A percentile compares a stretch with the other conserved stretches of the same genome.
These are phyloP conservation scores for Halesus radiatus DNA, from an alignment of 1,140 invertebrate species.

Conservation along the genomic window DNA sequence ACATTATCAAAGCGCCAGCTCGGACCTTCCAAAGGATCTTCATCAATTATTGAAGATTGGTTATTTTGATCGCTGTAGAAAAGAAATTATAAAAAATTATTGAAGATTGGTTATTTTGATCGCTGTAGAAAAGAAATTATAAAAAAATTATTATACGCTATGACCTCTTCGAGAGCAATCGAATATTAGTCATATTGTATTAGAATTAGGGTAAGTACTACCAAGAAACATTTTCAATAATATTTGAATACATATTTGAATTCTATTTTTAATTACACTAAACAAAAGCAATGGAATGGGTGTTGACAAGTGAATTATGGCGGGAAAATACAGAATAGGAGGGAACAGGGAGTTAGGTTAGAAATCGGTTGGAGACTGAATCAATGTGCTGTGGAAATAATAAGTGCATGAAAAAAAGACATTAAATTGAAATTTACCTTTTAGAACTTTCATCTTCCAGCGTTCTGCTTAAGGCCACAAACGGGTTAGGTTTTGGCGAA, in stretches of 20 bases:
- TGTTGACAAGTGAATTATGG: too few species aligned
- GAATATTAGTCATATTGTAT: too few species aligned
- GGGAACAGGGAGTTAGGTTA: too few species aligned
- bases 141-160: background rate
- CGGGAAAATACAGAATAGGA: too few species aligned
- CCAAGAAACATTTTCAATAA: too few species aligned
- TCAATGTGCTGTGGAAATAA: background rate
- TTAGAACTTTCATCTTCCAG: conserved; percentile 7
- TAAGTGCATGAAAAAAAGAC: background rate
- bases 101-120: conserved; percentile 11
- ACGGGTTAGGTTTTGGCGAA: conserved; percentile 33
- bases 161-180: too few species aligned
- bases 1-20: conserved; percentile 47
- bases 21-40: conserved; percentile 54
- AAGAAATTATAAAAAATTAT: background rate
- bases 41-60: conserved; percentile 18
- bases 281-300: too few species aligned
- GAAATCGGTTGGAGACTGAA: too few species aligned
- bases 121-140: background rate
- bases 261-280: too few species aligned
- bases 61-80: conserved; percentile 11
- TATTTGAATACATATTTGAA: too few species aligned
- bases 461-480: conserved; percentile 35
- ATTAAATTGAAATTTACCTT: background rate
- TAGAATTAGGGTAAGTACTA: too few species aligned